Percentiles rank a stretch among this genome's conserved stretches.
phyloP scores from a whole-genome alignment of 2,797 vertebrate species.

The Bovichtus diacanthus region DNA sequence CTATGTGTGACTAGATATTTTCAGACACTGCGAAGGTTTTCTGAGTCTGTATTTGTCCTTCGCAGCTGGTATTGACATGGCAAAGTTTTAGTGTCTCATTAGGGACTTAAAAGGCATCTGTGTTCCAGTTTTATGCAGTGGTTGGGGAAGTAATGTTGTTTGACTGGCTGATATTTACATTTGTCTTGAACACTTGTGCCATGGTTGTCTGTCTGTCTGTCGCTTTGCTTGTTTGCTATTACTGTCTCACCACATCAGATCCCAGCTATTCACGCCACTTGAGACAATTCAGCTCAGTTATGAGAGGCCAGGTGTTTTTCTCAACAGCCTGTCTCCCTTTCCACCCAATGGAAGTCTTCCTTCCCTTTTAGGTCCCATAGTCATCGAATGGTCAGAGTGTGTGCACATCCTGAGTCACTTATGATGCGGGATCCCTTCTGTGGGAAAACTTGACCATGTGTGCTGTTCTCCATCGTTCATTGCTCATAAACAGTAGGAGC shows the following conservation, averaged over 20 bases:
- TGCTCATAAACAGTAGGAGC: slow-evolving; percentile 80
- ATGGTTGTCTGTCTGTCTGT: slow-evolving; percentile 38
- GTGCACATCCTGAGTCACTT: slow-evolving; percentile 77
- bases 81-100: slow-evolving; percentile 44
- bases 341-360: slow-evolving; percentile 38
- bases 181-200: slow-evolving; percentile 35
- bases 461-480: slow-evolving; percentile 49
- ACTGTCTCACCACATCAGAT: slow-evolving; percentile 54
- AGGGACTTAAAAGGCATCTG: slow-evolving; percentile 38
- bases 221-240: slow-evolving; percentile 45
- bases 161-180: slow-evolving; percentile 45
- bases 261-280: slow-evolving; percentile 41
- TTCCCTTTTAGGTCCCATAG: slow-evolving; percentile 58
- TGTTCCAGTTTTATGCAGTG: slow-evolving; percentile 9
- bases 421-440: slow-evolving; percentile 69
- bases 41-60: slow-evolving; percentile 56
- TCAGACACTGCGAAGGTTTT: slow-evolving; percentile 58
- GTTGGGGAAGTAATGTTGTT: slow-evolving; percentile 40
- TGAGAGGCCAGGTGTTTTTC: slow-evolving; percentile 14
- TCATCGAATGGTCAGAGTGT: slow-evolving; percentile 71
- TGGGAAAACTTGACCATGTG: slow-evolving; percentile 75
- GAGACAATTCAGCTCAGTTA: slow-evolving; percentile 24
- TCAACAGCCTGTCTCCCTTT: slow-evolving; percentile 8
- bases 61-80: slow-evolving; percentile 55
- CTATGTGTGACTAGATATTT: slow-evolving; percentile 76